phyloP scores from a whole-genome alignment of 2,888 invertebrate species.

The Electrophaes corylata region DNA sequence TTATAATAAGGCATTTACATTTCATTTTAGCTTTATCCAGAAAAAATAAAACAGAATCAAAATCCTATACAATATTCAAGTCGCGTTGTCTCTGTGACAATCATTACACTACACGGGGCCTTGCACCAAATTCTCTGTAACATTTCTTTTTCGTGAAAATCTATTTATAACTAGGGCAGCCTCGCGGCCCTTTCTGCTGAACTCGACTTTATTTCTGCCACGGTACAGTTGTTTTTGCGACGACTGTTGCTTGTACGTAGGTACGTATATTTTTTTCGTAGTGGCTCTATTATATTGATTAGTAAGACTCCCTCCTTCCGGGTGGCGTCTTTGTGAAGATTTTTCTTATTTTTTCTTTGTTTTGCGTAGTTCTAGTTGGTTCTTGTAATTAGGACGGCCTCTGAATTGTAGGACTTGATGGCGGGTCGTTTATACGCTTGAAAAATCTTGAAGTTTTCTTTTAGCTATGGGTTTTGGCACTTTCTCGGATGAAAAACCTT shows the following conservation, averaged over 20 bases:
- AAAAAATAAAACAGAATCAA: slow-evolving; percentile 20
- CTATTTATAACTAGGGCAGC: slow-evolving; percentile 84
- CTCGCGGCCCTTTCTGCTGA: slow-evolving; percentile 53
- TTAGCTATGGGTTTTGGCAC: neutral
- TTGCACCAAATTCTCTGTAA: slow-evolving; percentile 83
- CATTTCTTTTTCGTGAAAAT: slow-evolving; percentile 85
- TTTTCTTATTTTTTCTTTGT: slow-evolving; percentile 73
- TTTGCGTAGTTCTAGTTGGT: slow-evolving; percentile 57
- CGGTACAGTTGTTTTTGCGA: slow-evolving; percentile 47
- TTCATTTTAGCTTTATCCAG: neutral
- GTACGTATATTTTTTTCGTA: slow-evolving; percentile 79
- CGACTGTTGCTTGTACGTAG: slow-evolving; percentile 46
- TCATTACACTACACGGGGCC: slow-evolving; percentile 67
- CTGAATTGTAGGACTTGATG: slow-evolving; percentile 32
- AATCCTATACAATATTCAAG: slow-evolving; percentile 39
- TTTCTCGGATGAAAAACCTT: neutral
- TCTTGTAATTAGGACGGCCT: slow-evolving; percentile 39
- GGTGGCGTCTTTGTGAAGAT: slow-evolving; percentile 72
- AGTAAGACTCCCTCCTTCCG: slow-evolving; percentile 76
- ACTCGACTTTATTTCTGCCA: slow-evolving; percentile 45
- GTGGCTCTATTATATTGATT: slow-evolving; percentile 84
- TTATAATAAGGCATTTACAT: neutral
- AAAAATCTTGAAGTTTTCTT: slow-evolving; percentile 17
- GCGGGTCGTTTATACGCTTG: slow-evolving; percentile 17
- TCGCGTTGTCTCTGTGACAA: slow-evolving; percentile 47